Evolutionary conservation across 2,888 invertebrate species (phyloP), one percentile per base, ranked within the genome.

Genomic region (Teleogryllus oceanicus): DNA sequence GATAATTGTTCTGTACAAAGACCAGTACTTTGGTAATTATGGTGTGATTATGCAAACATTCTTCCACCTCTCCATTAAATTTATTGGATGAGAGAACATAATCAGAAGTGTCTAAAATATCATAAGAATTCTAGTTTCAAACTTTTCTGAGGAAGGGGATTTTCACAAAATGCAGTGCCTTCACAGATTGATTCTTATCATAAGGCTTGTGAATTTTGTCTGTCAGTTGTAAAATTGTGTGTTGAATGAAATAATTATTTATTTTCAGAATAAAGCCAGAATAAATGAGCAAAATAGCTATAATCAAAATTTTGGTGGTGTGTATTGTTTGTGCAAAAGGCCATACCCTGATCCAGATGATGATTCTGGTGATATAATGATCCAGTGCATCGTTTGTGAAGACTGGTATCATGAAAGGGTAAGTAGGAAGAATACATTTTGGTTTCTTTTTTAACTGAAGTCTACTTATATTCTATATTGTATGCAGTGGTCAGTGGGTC

Each of bases 281-380:
- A 82, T 88, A 0, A 99, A 98, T 87, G 87, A 88, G 74, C 89
- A 89, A 77, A 98, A 96, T 87, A 86, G 87, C 11, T 97, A 98
- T 86, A 97, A 97, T 86, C 98, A 98, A 84, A 99, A 99, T 87
- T 99, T 97, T 85, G 90, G 91, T 84, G 99, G 98, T 0, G 86
- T 94, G 2, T 99, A 99, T 87, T 99, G 99, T 86, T 92, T 89
- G 16, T 99, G 99, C 86, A 89, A 92, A 75, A 91, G 96, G 80
- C 98, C 98, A 0, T 99, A 98, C 88, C 99, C 99, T 16, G 98
- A 99, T 88, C 94, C 94, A 0, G 96, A 97, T 13, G 92, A 92
- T 85, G 92, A 92, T 85, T 89, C 90, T 8, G 93, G 94, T 79
- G 97, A 97, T 88, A 94, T 95, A 84, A 99, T 99, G 98, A 92